These are phyloP conservation scores for Engraulis encrasicolus DNA, from an alignment of 2,113 vertebrate genomes.

Conservation along the genomic window DNA sequence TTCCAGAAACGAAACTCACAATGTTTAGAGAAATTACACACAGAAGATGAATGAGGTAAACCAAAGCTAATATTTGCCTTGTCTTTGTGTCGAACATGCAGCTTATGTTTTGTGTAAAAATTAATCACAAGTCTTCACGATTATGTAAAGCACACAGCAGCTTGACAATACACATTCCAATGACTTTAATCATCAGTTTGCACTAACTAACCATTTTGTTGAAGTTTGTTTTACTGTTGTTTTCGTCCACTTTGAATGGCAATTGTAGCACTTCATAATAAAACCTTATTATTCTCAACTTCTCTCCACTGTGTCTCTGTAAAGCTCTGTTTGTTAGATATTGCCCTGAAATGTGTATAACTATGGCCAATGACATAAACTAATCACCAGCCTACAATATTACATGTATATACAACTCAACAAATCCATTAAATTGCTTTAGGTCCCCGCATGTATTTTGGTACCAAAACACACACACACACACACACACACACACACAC, in stretches of 20 bases:
- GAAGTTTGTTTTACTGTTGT: neutral
- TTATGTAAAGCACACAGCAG: neutral
- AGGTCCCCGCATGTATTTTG: too few species aligned
- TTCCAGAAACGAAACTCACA: neutral
- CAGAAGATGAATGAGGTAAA: neutral
- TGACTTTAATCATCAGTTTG: neutral
- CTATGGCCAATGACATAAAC: neutral
- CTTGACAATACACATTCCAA: neutral
- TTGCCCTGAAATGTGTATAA: too few species aligned
- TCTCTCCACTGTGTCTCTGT: neutral
- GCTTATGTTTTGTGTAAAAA: neutral
- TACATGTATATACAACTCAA: neutral
- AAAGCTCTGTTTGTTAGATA: too few species aligned
- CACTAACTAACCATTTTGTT: neutral
- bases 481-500: neutral
- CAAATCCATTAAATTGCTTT: too few species aligned
- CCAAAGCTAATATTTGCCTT: neutral
- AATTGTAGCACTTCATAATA: neutral
- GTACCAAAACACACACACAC: slow-evolving; percentile 6
- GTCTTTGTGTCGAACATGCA: neutral
- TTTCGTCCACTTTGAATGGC: neutral
- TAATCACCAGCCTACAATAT: neutral
- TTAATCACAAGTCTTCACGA: neutral
- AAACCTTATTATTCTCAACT: neutral
- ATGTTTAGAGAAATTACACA: neutral